phyloP scores from a whole-genome alignment of 2,113 vertebrate genomes.

The Microtus richardsoni region DNA sequence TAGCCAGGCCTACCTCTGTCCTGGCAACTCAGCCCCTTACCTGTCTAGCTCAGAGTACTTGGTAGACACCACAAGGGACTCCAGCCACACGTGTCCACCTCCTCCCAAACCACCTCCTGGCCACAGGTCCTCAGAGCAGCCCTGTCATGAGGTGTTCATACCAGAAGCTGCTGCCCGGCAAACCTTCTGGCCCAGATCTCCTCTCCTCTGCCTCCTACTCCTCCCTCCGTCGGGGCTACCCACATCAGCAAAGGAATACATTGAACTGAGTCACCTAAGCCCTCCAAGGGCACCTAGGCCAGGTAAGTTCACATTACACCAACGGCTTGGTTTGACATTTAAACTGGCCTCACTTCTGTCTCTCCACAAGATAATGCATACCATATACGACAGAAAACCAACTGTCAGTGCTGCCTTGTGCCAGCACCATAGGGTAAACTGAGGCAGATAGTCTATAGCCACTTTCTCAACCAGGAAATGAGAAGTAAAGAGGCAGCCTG shows the following conservation, averaged over 20 bases:
- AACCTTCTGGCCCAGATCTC: background rate
- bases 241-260: background rate
- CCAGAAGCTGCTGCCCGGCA: background rate
- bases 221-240: background rate
- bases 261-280: background rate
- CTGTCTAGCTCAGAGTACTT: background rate
- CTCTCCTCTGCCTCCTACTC: background rate
- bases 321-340: background rate
- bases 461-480: background rate
- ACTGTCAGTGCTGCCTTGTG: background rate
- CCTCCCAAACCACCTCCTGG: too few species aligned
- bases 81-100: background rate
- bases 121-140: background rate
- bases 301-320: fast-evolving
- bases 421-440: background rate
- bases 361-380: background rate
- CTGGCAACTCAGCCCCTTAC: too few species aligned
- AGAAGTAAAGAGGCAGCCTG: background rate
- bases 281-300: background rate
- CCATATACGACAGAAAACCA: background rate
- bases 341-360: background rate
- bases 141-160: background rate
- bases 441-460: background rate
- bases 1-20: background rate
- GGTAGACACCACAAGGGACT: background rate